Conservation (phyloP, 1,140 invertebrate genomes). For the Trichogramma pretiosum region DNA sequence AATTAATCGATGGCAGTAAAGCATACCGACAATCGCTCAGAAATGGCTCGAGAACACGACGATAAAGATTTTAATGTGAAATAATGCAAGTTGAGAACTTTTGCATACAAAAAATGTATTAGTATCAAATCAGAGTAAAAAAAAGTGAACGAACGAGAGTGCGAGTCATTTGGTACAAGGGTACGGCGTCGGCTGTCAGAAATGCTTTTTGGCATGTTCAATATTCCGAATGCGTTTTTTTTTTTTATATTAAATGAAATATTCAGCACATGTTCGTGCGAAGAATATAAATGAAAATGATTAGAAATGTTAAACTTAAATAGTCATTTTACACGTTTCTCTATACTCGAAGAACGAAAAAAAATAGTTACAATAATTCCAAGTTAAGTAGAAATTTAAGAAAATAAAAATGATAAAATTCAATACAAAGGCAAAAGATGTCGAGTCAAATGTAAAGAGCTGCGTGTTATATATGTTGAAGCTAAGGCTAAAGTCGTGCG, state of each 20-base stretch:
- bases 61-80: too few relatives aligned
- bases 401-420: too few relatives aligned
- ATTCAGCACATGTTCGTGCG: conserved; percentile 31
- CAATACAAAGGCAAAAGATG: too few relatives aligned
- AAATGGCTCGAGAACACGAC: too few relatives aligned
- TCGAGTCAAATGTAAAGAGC: too few relatives aligned
- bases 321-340: conserved; percentile 26
- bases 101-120: conserved; percentile 26
- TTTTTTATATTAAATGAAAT: conserved; percentile 45
- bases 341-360: neutral
- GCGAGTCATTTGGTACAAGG: conserved; percentile 21
- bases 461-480: too few relatives aligned
- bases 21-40: too few relatives aligned
- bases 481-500: neutral
- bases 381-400: too few relatives aligned
- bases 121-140: conserved; percentile 25
- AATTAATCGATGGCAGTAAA: neutral
- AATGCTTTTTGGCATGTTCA: conserved; percentile 34
- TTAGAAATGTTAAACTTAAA: conserved; percentile 15
- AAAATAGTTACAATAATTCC: conserved; percentile 3
- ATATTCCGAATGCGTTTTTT: conserved; percentile 38
- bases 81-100: conserved; percentile 39
- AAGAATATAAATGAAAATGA: neutral
- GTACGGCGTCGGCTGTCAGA: conserved; percentile 21
- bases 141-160: conserved; percentile 23